Conservation (phyloP, 2,113 vertebrate species). For the Petrocephalus zakoni region DNA sequence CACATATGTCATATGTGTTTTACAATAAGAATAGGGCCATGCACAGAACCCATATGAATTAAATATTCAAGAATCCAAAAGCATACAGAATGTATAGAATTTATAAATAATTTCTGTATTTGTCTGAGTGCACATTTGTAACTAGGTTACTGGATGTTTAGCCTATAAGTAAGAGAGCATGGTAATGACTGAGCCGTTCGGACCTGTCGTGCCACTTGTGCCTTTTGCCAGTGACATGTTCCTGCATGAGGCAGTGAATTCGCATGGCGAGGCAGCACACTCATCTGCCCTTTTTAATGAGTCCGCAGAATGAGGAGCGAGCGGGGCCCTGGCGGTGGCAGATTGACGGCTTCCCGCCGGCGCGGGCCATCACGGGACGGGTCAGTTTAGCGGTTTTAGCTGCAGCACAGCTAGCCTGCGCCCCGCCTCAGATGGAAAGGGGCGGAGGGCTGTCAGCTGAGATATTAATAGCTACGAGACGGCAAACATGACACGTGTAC, state of each 20-base stretch:
- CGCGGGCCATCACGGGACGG: neutral
- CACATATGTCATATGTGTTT: neutral
- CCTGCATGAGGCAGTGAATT: neutral
- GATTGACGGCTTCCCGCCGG: neutral
- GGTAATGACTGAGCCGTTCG: neutral
- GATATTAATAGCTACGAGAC: constrained; percentile 11
- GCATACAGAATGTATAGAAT: neutral
- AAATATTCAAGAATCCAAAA: neutral
- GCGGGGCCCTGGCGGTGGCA: neutral
- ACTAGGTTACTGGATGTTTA: neutral
- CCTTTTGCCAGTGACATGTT: neutral
- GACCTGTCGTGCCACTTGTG: neutral
- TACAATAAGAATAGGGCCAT: neutral
- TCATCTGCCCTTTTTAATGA: neutral
- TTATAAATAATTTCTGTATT: neutral
- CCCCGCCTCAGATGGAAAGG: neutral
- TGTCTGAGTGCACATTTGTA: neutral
- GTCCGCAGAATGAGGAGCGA: neutral
- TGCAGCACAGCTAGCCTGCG: neutral
- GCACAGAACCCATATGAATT: neutral
- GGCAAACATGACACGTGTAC: neutral
- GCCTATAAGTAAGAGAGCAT: neutral
- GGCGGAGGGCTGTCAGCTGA: neutral
- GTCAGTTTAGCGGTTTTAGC: neutral
- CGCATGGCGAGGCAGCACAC: neutral